phyloP scores from a whole-genome alignment of 2,888 invertebrate species.

The Byasa hedistus region DNA sequence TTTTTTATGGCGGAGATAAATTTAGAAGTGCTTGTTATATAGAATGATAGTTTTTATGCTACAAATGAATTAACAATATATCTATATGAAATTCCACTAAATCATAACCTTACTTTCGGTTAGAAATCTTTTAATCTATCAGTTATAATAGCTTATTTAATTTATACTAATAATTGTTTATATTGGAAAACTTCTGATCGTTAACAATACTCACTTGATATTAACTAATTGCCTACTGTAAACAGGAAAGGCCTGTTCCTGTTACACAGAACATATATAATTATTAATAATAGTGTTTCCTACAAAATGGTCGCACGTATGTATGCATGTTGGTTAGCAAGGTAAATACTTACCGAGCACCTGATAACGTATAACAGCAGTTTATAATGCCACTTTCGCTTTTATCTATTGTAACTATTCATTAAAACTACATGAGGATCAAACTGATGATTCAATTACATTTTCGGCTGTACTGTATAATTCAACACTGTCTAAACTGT shows the following conservation, averaged over 20 bases:
- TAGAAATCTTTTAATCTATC: too few species aligned
- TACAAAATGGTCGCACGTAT: not conserved
- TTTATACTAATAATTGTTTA: not conserved
- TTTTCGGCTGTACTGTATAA: not conserved
- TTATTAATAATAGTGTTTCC: not conserved
- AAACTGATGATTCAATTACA: not conserved
- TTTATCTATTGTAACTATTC: slow-evolving; percentile 5
- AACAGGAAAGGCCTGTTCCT: slow-evolving; percentile 21
- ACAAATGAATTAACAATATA: too few species aligned
- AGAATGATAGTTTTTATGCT: too few species aligned
- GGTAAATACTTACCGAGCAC: not conserved
- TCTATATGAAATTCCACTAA: too few species aligned
- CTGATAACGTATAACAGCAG: not conserved
- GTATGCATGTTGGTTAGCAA: not conserved
- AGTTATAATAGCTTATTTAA: too few species aligned
- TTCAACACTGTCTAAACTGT: too few species aligned
- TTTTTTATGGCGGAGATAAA: too few species aligned
- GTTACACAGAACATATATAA: slow-evolving; percentile 1
- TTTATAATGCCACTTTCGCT: slow-evolving; percentile 3
- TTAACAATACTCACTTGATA: not conserved
- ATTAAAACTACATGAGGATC: slow-evolving; percentile 4
- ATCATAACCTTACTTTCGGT: too few species aligned
- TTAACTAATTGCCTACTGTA: not conserved
- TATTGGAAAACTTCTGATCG: not conserved
- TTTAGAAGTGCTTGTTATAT: too few species aligned